Conservation (phyloP, 2,888 invertebrate species). For the Exephanes ischioxanthus region DNA sequence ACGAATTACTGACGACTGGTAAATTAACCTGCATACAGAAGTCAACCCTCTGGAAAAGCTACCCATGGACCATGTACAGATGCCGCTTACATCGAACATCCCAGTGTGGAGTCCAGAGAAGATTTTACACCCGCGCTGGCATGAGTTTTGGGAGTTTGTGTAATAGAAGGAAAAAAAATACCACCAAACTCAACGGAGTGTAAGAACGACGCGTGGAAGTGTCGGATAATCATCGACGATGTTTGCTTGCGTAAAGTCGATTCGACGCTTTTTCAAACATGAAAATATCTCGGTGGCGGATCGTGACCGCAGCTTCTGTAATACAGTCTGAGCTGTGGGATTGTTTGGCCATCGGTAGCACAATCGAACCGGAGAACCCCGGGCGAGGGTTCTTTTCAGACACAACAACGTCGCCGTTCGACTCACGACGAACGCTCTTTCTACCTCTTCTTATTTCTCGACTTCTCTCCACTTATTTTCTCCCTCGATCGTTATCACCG, state of each 20-base stretch:
- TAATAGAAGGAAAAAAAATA: background rate
- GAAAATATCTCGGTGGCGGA: slow-evolving; percentile 49
- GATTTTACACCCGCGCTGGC: background rate
- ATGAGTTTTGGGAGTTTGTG: background rate
- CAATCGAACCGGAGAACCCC: slow-evolving; percentile 78
- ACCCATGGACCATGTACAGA: background rate
- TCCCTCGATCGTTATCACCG: slow-evolving; percentile 26
- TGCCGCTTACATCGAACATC: slow-evolving; percentile 11
- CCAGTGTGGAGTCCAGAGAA: background rate
- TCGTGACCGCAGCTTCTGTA: slow-evolving; percentile 54
- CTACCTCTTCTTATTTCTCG: slow-evolving; percentile 44
- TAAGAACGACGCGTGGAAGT: slow-evolving; percentile 30
- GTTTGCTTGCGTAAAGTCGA: slow-evolving; percentile 16
- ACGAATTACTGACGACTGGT: background rate
- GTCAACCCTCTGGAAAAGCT: background rate
- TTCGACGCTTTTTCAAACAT: slow-evolving; percentile 14
- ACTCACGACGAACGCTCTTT: slow-evolving; percentile 53
- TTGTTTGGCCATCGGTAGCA: slow-evolving; percentile 56
- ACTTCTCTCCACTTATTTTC: background rate
- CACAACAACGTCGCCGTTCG: slow-evolving; percentile 76
- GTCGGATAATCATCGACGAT: slow-evolving; percentile 58
- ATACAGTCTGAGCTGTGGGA: slow-evolving; percentile 37
- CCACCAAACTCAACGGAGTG: background rate
- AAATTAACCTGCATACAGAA: background rate
- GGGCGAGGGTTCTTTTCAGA: slow-evolving; percentile 73